Conservation (phyloP, 2,113 vertebrate genomes). For the Aegotheles bennettii region DNA sequence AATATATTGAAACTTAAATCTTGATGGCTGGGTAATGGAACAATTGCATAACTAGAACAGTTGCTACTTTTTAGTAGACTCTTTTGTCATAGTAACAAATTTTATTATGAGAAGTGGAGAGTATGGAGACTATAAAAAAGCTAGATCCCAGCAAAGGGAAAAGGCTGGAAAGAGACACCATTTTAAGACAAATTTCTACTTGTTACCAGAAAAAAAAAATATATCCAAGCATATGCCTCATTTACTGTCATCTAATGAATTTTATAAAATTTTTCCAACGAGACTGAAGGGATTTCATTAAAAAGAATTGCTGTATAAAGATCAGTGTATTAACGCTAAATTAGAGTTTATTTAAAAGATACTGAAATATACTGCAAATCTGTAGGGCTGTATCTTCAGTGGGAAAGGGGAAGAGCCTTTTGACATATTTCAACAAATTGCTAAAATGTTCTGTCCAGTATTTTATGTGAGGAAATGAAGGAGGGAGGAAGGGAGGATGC, state of each 20-base stretch:
- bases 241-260: not conserved
- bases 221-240: not conserved
- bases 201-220: not conserved
- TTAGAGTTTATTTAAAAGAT: not conserved
- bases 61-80: not conserved
- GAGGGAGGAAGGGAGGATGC: not conserved
- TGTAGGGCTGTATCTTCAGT: not conserved
- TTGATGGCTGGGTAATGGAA: conserved; percentile 7
- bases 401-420: not conserved
- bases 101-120: not conserved
- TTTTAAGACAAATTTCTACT: not conserved
- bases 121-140: not conserved
- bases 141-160: not conserved
- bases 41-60: not conserved
- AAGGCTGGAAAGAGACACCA: not conserved
- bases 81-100: not conserved
- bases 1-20: conserved; percentile 1
- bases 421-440: not conserved
- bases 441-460: not conserved
- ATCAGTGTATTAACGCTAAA: not conserved
- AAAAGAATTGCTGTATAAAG: not conserved
- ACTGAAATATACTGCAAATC: not conserved
- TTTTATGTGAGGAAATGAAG: not conserved
- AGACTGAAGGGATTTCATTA: not conserved
- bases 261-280: not conserved